A percentile compares a stretch with the other conserved stretches of the same genome.
These are phyloP conservation scores for Chiloscyllium punctatum DNA, from an alignment of 2,797 vertebrate genomes.

Conservation along the genomic window DNA sequence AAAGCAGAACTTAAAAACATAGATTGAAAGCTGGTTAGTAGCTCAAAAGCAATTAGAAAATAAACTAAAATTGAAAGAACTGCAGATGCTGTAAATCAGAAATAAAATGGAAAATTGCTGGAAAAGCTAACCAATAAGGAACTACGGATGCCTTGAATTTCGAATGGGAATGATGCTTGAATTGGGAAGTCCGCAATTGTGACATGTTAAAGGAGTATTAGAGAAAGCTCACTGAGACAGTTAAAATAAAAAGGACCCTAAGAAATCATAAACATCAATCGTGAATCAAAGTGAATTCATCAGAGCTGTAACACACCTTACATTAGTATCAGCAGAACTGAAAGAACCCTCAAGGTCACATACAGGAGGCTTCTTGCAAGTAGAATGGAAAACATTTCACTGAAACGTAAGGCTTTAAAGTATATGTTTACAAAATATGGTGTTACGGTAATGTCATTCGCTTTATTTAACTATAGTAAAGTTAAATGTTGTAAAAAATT, in stretches of 20 bases:
- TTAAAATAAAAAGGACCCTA: not conserved
- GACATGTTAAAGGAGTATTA: not conserved
- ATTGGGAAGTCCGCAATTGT: not conserved
- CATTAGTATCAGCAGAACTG: not conserved
- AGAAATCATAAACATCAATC: not conserved
- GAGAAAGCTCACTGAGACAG: not conserved
- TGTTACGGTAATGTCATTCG: not conserved
- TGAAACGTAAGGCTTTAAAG: not conserved
- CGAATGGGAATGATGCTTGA: no score
- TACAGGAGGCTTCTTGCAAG: not conserved
- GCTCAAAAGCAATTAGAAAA: no score
- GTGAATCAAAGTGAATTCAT: not conserved
- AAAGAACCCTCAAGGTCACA: not conserved
- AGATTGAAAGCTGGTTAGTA: no score
- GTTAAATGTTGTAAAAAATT: not conserved
- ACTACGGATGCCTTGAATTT: no score
- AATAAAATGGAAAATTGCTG: no score
- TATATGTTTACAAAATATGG: not conserved
- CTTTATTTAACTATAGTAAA: not conserved
- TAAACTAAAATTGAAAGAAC: no score
- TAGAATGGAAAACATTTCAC: not conserved
- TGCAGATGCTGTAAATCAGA: no score
- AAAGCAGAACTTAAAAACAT: no score
- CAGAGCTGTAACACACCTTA: not conserved
- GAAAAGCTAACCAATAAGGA: no score